phyloP scores from a whole-genome alignment of 2,797 vertebrate genomes.

The Acanthornis magna region DNA sequence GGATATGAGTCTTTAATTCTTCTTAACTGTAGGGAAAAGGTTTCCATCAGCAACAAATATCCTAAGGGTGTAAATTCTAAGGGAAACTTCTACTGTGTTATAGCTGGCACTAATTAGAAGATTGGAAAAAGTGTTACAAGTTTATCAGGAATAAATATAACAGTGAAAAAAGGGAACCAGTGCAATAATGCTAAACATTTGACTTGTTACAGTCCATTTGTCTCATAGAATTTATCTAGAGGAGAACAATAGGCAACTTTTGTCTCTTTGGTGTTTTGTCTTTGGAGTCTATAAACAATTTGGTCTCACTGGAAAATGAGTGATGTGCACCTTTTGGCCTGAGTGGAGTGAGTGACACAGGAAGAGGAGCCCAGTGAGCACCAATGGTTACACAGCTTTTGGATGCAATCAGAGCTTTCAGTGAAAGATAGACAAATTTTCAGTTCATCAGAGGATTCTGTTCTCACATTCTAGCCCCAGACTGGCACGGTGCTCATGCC shows the following conservation, averaged over 20 bases:
- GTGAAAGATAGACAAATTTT: background rate
- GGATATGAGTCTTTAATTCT: background rate
- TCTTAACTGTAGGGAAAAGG: background rate
- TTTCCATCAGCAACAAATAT: background rate
- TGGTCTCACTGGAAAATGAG: background rate
- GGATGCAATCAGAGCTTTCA: background rate
- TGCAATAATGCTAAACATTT: background rate
- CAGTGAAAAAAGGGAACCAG: background rate
- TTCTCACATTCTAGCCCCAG: accelerated
- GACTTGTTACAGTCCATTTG: background rate
- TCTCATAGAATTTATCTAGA: background rate
- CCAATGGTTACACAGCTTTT: background rate
- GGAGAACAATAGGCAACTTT: background rate
- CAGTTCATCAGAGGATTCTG: background rate
- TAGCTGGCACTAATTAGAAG: background rate
- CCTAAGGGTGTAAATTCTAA: background rate
- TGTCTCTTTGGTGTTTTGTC: background rate
- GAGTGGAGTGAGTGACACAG: background rate
- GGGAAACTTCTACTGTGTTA: background rate
- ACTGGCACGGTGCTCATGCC: accelerated
- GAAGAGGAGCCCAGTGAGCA: background rate
- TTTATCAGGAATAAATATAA: background rate
- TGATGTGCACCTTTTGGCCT: background rate
- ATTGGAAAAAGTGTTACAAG: background rate
- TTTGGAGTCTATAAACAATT: background rate